Conservation (phyloP, 2,113 vertebrate genomes). For the Ursus arctos region DNA sequence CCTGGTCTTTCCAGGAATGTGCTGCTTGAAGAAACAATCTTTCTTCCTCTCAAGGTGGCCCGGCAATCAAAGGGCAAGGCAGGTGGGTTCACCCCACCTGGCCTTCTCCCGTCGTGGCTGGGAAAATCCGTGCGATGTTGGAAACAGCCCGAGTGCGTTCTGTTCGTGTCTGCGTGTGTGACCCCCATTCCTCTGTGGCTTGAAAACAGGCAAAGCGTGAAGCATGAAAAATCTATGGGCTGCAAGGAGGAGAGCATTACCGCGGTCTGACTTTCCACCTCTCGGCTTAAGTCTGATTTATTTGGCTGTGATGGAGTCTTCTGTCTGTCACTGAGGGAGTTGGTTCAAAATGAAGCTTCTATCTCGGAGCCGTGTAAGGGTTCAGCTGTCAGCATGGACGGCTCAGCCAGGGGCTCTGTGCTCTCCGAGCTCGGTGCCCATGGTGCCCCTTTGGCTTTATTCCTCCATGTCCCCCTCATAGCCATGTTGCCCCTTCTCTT, state of each 20-base stretch:
- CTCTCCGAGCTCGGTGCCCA: not conserved
- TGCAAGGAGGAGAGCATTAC: not conserved
- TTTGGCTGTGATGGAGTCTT: not conserved
- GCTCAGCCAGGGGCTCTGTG: not conserved
- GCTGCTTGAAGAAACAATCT: not conserved
- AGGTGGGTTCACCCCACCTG: not conserved
- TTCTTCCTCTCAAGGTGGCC: not conserved
- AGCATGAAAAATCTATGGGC: not conserved
- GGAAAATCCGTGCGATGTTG: not conserved
- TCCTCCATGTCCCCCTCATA: not conserved
- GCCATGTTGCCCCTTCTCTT: not conserved
- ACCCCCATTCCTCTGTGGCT: not conserved
- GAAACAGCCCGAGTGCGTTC: not conserved
- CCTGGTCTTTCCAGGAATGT: not conserved
- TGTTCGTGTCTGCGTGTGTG: accelerated
- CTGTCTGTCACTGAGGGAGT: not conserved
- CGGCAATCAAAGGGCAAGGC: not conserved
- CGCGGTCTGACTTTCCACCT: not conserved
- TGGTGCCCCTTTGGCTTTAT: not conserved
- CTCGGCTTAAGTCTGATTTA: not conserved
- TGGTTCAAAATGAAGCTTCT: not conserved
- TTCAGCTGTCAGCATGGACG: not conserved
- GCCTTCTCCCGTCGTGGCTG: not conserved
- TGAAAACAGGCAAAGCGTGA: not conserved
- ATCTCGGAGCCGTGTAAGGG: not conserved